phyloP scores from a whole-genome alignment of 2,888 invertebrate species.

The Macaria notata region DNA sequence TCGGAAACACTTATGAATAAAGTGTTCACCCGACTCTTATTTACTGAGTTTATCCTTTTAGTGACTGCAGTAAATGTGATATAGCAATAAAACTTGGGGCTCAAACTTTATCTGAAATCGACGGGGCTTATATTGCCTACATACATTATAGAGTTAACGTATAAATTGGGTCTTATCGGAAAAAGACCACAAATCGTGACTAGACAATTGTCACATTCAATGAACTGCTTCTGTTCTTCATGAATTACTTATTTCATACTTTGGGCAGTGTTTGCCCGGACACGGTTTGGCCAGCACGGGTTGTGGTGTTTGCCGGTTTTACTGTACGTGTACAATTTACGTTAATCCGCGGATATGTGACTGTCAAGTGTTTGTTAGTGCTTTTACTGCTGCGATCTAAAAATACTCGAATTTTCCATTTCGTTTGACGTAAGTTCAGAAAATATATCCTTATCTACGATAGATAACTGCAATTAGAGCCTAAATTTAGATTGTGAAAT shows the following conservation, averaged over 20 bases:
- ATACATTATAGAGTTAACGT: neutral
- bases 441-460: slow-evolving; percentile 17
- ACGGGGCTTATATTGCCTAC: no score
- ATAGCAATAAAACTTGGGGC: no score
- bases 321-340: slow-evolving; percentile 18
- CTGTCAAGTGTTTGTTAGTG: slow-evolving; percentile 36
- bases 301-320: neutral
- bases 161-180: slow-evolving; percentile 42
- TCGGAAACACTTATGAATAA: no score
- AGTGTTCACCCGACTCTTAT: no score
- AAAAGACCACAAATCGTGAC: slow-evolving; percentile 65
- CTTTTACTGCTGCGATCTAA: slow-evolving; percentile 13
- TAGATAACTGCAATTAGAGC: slow-evolving; percentile 13
- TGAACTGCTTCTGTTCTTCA: slow-evolving; percentile 24
- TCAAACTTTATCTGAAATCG: no score
- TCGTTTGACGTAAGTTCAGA: slow-evolving; percentile 26
- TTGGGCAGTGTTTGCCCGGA: slow-evolving; percentile 31
- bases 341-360: slow-evolving; percentile 37
- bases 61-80: no score
- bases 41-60: no score
- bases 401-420: slow-evolving; percentile 18
- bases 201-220: slow-evolving; percentile 56
- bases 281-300: slow-evolving; percentile 23
- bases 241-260: slow-evolving; percentile 12
- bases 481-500: slow-evolving; percentile 10